These are phyloP conservation scores for Holacanthella duospinosa DNA, from an alignment of 2,888 invertebrate genomes.

Conservation along the genomic window DNA sequence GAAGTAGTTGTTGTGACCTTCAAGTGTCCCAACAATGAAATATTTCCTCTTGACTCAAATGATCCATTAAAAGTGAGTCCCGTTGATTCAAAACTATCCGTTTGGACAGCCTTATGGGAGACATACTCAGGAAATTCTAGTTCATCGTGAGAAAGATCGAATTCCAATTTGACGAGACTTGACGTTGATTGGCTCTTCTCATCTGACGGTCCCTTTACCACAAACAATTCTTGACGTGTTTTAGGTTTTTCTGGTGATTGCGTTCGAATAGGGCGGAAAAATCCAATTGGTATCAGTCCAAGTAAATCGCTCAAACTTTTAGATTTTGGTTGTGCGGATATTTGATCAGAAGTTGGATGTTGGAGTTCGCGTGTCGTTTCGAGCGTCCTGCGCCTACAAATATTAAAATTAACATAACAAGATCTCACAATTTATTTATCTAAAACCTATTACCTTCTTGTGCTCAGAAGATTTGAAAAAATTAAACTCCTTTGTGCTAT, in stretches of 20 bases:
- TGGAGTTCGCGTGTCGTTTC: constrained; percentile 28
- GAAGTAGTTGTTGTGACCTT: constrained; percentile 11
- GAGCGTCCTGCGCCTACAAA: constrained; percentile 26
- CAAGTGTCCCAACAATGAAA: constrained; percentile 18
- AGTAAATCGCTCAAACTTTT: constrained; percentile 73
- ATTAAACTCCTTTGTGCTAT: not conserved
- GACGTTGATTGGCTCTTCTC: not conserved
- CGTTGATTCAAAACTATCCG: constrained; percentile 33
- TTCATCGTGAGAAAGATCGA: no score
- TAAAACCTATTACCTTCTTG: not conserved
- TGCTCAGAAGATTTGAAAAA: not conserved
- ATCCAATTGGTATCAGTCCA: constrained; percentile 44
- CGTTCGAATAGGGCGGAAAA: constrained; percentile 48
- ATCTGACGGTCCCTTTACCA: not conserved
- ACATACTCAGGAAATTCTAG: constrained; percentile 17
- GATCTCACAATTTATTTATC: not conserved
- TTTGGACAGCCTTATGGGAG: constrained; percentile 29
- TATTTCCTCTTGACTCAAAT: constrained; percentile 21
- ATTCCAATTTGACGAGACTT: not conserved
- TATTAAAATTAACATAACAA: not conserved
- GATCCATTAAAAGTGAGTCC: constrained; percentile 17
- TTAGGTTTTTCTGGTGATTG: not conserved
- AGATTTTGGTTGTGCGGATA: constrained; percentile 52
- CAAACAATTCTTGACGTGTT: not conserved
- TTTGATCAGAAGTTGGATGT: constrained; percentile 13